Evolutionary conservation across 2,113 vertebrate species (phyloP), one percentile per base, ranked within the genome.

Genomic region (Reinhardtius hippoglossoides): DNA sequence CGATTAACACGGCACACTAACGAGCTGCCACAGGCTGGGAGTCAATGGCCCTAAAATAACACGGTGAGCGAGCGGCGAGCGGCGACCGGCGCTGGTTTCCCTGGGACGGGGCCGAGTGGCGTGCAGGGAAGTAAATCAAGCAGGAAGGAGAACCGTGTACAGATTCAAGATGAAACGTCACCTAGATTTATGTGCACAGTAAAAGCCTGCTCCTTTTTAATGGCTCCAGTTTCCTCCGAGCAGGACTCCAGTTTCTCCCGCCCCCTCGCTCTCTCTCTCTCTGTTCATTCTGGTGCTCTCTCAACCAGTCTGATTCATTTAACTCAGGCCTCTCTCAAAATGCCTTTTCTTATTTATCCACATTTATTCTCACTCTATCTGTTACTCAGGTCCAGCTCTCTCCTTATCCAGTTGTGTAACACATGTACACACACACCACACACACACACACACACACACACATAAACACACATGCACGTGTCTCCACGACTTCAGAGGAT

Each of bases 141-240:
- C 82, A 84, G 88, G 89, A 91, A 90, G 86, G 86, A 83, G 89
- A 92, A 86, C 83, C 61, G 76, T 88, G 92, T 93, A 84, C 86
- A 78, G 88, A 89, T 88, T 92, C 63, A 55, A 92, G 92, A 94
- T 93, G 93, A 94, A 94, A 95, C 84, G 87, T 92, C 91, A 91
- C 85, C 59, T 78, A 91, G 94, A 95, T 94, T 94, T 93, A 95
- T 93, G 89, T 74, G 65, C 78, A 54, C 86, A 80, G 74, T 93
- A 90, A 94, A 94, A 92, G 83, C 8, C 80, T 91, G 88, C 87
- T 88, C 86, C 79, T 89, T 90, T 92, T 93, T 92, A 93, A 92
- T 80, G 91, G 86, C 74, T 90, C 76, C 65, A 79, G 89, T 92
- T 94, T 93, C 91, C 89, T 90, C 78, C 6, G 26, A 76, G 87